A percentile compares a stretch with the other conserved stretches of the same genome.
Conservation (phyloP, 2,797 vertebrate genomes). For the Falco rusticolus region DNA sequence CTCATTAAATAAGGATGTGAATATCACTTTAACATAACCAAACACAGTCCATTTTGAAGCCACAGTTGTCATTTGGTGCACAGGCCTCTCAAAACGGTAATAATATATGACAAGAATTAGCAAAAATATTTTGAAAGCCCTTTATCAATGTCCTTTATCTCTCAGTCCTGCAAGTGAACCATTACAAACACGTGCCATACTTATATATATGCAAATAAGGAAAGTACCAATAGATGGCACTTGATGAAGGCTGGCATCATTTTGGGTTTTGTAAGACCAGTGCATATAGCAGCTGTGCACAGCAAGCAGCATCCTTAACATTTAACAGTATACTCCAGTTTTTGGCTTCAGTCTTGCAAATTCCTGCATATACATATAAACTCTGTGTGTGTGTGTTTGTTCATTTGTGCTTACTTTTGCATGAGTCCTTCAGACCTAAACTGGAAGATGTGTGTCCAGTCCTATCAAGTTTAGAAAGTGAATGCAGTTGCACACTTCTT, state of each 20-base stretch:
- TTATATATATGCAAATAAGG: background rate
- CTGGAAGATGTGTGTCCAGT: background rate
- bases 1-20: background rate
- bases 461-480: background rate
- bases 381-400: too few relatives aligned
- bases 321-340: background rate
- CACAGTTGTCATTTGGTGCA: background rate
- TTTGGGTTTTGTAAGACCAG: background rate
- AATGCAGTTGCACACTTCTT: background rate
- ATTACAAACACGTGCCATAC: background rate
- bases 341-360: background rate
- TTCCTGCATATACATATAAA: background rate
- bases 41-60: slow-evolving; percentile 11
- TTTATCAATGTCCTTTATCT: background rate
- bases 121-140: background rate
- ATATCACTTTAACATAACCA: background rate
- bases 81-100: background rate
- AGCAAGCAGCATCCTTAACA: background rate
- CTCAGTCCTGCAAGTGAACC: background rate
- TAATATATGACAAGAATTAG: background rate
- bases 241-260: background rate
- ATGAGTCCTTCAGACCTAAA: background rate
- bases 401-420: background rate
- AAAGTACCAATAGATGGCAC: background rate
- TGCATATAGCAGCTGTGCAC: background rate